Conservation (phyloP, 2,888 invertebrate species). For the Heliconius hortense region DNA sequence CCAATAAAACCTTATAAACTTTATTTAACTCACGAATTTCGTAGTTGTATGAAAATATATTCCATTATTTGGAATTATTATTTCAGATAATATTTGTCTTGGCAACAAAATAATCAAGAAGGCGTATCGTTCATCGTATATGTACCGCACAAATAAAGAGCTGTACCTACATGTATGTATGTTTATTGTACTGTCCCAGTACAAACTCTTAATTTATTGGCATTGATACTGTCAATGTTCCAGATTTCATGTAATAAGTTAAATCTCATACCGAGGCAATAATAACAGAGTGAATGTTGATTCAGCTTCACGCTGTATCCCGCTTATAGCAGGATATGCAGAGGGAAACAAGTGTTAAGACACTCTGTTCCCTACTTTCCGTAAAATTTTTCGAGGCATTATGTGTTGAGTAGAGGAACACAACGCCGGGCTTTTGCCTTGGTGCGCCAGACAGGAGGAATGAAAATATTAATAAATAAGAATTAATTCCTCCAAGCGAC, state of each 20-base stretch:
- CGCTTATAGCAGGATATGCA: too few species aligned
- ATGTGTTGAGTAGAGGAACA: too few species aligned
- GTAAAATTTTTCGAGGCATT: too few species aligned
- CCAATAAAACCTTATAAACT: background rate
- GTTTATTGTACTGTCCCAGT: constrained; percentile 60
- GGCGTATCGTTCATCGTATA: constrained; percentile 32
- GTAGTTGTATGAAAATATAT: constrained; percentile 11
- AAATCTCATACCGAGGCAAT: constrained; percentile 59
- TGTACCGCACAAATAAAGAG: constrained; percentile 44
- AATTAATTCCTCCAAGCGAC: too few species aligned
- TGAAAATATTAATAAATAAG: too few species aligned
- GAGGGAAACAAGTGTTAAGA: too few species aligned
- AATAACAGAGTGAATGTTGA: constrained; percentile 53
- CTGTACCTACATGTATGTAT: constrained; percentile 48
- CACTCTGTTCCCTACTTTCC: too few species aligned
- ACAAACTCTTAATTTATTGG: constrained; percentile 67
- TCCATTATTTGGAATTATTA: constrained; percentile 1
- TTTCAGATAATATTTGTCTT: constrained; percentile 29
- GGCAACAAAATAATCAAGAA: constrained; percentile 47
- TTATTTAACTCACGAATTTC: background rate
- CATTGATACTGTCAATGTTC: constrained; percentile 64
- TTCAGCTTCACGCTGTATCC: background rate
- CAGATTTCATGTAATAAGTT: constrained; percentile 65
- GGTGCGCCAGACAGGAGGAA: too few species aligned
- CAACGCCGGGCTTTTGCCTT: too few species aligned